phyloP scores from a whole-genome alignment of 2,888 invertebrate genomes.

The Tenthredo amoena region DNA sequence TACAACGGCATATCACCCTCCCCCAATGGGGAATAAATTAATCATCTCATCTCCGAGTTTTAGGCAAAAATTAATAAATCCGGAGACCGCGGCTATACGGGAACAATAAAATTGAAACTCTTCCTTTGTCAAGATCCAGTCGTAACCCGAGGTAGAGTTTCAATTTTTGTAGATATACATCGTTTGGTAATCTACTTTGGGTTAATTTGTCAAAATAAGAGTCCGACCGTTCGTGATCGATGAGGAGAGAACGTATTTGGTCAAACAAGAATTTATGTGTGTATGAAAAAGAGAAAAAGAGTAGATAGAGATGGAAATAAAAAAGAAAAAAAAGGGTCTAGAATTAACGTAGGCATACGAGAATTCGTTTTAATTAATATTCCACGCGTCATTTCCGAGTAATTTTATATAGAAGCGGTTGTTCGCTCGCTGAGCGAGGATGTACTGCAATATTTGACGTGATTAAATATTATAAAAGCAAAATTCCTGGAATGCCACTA shows the following conservation, averaged over 20 bases:
- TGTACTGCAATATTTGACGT: constrained; percentile 66
- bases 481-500: constrained; percentile 68
- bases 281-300: background rate
- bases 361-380: constrained; percentile 37
- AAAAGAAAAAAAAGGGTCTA: background rate
- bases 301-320: background rate
- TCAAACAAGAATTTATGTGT: background rate
- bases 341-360: background rate
- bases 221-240: background rate
- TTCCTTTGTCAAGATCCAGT: background rate
- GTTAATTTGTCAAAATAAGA: background rate
- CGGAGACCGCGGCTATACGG: too few relatives aligned
- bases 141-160: background rate
- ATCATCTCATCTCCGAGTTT: background rate
- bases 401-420: constrained; percentile 18
- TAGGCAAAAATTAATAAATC: background rate
- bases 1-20: background rate
- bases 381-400: constrained; percentile 17
- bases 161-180: background rate
- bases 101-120: background rate
- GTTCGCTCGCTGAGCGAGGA: background rate
- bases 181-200: too few relatives aligned
- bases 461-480: constrained; percentile 73
- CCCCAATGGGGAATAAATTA: background rate
- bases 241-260: background rate